phyloP scores from a whole-genome alignment of 1,140 invertebrate genomes.

The Zaprionus taronus region DNA sequence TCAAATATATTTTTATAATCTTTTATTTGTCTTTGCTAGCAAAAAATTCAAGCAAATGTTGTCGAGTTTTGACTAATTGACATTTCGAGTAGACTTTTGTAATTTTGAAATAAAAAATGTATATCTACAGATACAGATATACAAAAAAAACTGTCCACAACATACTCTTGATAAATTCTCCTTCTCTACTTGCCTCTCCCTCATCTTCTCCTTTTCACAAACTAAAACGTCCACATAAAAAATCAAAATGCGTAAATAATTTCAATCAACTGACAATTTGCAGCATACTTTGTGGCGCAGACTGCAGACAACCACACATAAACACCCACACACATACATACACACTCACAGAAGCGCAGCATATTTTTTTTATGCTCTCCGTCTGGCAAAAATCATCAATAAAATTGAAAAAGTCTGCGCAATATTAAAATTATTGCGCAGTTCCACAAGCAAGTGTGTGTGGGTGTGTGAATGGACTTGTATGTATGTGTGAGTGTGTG shows the following conservation, averaged over 20 bases:
- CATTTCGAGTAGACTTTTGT: background rate
- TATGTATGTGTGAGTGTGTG: background rate
- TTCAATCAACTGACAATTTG: slow-evolving; percentile 29
- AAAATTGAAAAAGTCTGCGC: slow-evolving; percentile 43
- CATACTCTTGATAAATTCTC: background rate
- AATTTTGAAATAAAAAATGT: background rate
- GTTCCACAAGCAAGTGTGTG: background rate
- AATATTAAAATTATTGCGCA: slow-evolving; percentile 36
- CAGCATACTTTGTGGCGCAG: slow-evolving; percentile 24
- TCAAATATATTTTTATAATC: background rate
- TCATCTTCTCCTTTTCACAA: background rate
- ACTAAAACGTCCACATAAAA: background rate
- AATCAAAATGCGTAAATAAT: slow-evolving; percentile 22
- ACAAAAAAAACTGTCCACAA: background rate
- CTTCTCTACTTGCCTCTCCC: background rate
- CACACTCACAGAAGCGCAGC: slow-evolving; percentile 10
- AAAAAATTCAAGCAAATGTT: background rate
- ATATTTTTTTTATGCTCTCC: slow-evolving; percentile 11
- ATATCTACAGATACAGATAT: background rate
- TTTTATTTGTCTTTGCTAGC: background rate
- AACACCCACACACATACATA: background rate
- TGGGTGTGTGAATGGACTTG: background rate
- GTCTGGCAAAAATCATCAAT: slow-evolving; percentile 29
- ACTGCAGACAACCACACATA: background rate
- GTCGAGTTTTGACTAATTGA: background rate